Conservation (phyloP, 2,797 vertebrate species). For the Tamandua tetradactyla region DNA sequence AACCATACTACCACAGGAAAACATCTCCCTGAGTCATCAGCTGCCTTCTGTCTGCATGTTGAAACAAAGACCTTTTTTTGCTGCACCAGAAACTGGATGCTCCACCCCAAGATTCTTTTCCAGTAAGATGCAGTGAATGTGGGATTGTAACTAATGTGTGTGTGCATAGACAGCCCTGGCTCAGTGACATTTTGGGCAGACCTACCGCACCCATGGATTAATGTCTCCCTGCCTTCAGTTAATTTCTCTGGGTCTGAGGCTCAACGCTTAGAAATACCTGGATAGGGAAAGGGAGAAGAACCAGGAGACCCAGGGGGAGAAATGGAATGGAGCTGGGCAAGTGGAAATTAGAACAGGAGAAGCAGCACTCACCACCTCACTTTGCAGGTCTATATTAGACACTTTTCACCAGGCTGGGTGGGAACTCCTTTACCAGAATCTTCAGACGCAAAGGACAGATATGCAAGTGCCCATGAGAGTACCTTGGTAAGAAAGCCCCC, state of each 20-base stretch:
- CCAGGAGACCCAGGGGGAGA: neutral
- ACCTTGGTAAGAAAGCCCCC: too few species aligned
- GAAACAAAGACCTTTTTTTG: neutral
- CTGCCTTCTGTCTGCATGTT: neutral
- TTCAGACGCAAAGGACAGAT: neutral
- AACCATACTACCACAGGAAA: neutral
- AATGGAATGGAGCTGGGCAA: neutral
- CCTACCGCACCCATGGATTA: neutral
- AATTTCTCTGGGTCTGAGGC: neutral
- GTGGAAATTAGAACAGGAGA: neutral
- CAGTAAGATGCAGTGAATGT: neutral
- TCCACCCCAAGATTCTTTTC: neutral
- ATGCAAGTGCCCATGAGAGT: neutral
- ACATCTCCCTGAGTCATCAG: neutral
- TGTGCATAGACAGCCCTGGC: neutral
- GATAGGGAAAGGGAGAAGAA: too few species aligned
- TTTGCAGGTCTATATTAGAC: neutral
- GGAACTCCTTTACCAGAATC: neutral
- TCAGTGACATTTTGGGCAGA: neutral
- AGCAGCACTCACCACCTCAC: neutral
- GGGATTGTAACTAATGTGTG: neutral
- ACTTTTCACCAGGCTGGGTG: neutral
- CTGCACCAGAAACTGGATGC: neutral
- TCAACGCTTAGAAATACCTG: neutral
- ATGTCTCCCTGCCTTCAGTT: accelerated